Conservation (phyloP, 2,888 invertebrate genomes). For the Elegia similella region DNA sequence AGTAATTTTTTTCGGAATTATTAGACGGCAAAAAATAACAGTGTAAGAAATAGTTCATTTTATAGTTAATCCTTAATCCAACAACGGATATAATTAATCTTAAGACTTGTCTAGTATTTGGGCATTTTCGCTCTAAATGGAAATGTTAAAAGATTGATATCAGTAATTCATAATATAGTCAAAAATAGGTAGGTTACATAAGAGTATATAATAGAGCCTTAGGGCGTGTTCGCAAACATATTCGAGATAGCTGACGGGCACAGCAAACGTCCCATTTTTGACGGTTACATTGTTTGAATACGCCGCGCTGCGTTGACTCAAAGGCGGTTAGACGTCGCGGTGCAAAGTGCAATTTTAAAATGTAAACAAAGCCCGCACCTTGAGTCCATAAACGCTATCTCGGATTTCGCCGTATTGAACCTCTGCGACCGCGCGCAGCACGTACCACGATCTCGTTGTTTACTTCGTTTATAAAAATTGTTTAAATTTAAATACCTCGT, state of each 20-base stretch:
- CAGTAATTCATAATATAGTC: no score
- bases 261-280: slow-evolving; percentile 65
- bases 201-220: not conserved
- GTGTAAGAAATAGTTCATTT: no score
- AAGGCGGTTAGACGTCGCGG: slow-evolving; percentile 66
- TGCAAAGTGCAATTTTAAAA: slow-evolving; percentile 81
- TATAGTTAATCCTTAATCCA: no score
- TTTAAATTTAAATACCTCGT: slow-evolving; percentile 21
- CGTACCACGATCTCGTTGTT: slow-evolving; percentile 50
- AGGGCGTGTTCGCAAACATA: slow-evolving; percentile 25
- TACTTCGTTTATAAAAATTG: slow-evolving; percentile 48
- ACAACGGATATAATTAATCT: no score
- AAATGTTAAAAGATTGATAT: no score
- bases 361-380: slow-evolving; percentile 77
- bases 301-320: slow-evolving; percentile 68
- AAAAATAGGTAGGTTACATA: no score
- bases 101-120: no score
- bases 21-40: no score
- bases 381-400: slow-evolving; percentile 70
- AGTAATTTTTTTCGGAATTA: no score
- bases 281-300: slow-evolving; percentile 74
- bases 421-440: slow-evolving; percentile 27
- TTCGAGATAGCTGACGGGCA: slow-evolving; percentile 42
- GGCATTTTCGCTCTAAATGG: no score
- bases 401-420: slow-evolving; percentile 72